These are phyloP conservation scores for Oryzias sinensis DNA, from an alignment of 2,797 vertebrate genomes.

Conservation along the genomic window DNA sequence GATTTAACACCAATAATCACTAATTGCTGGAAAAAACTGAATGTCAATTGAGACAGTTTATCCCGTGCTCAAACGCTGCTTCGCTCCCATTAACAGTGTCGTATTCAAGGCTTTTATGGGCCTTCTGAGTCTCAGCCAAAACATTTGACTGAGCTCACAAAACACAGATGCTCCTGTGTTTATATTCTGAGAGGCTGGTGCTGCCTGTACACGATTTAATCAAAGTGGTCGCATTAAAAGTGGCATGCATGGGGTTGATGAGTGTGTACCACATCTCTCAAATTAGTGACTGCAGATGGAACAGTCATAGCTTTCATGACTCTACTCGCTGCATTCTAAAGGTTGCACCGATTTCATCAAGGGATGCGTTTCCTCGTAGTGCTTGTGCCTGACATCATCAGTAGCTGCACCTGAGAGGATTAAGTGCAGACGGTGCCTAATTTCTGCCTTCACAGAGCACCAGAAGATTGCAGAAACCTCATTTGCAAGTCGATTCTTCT, in stretches of 20 bases:
- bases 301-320: slow-evolving; percentile 51
- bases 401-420: slow-evolving; percentile 1
- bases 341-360: slow-evolving; percentile 13
- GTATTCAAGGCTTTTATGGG: neutral
- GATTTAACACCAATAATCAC: too few relatives aligned
- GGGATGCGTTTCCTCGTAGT: slow-evolving; percentile 7
- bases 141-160: slow-evolving; percentile 5
- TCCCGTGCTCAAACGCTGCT: neutral
- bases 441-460: slow-evolving; percentile 4
- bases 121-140: slow-evolving; percentile 6
- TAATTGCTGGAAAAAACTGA: neutral
- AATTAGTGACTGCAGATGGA: slow-evolving; percentile 56
- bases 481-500: neutral
- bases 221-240: slow-evolving; percentile 42
- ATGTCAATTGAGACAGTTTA: neutral
- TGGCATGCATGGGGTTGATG: slow-evolving; percentile 45
- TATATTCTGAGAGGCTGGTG: slow-evolving; percentile 19
- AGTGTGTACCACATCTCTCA: slow-evolving; percentile 45
- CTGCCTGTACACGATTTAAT: slow-evolving; percentile 54
- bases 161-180: slow-evolving; percentile 34
- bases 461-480: neutral
- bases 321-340: slow-evolving; percentile 23
- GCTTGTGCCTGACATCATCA: slow-evolving; percentile 23
- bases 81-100: neutral
- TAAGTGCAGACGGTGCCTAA: slow-evolving; percentile 3